Conservation (phyloP, 2,888 invertebrate species). For the Tetrapedia diversipes region DNA sequence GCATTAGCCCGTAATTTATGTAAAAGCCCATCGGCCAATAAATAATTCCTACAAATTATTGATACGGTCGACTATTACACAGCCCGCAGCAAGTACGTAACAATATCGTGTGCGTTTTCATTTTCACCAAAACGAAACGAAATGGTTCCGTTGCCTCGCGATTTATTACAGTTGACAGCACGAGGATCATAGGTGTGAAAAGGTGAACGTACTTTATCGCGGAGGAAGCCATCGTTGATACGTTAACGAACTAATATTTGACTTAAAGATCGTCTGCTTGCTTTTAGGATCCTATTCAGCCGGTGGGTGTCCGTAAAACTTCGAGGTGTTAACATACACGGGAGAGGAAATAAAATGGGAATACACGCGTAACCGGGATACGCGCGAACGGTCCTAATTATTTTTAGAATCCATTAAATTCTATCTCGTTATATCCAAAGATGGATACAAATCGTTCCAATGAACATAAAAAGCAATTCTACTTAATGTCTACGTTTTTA, state of each 20-base stretch:
- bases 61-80: slow-evolving; percentile 10
- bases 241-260: slow-evolving; percentile 58
- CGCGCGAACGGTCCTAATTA: not conserved
- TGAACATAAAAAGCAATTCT: no score
- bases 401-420: not conserved
- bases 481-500: no score
- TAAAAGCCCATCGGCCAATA: no score
- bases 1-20: no score
- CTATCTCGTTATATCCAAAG: no score
- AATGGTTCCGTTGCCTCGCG: not conserved
- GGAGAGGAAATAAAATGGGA: slow-evolving; percentile 28
- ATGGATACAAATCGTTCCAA: not conserved
- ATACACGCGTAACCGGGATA: slow-evolving; percentile 16
- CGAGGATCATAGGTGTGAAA: slow-evolving; percentile 9
- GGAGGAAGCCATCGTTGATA: slow-evolving; percentile 21
- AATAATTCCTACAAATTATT: no score
- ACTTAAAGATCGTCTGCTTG: slow-evolving; percentile 51
- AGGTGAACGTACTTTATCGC: slow-evolving; percentile 66
- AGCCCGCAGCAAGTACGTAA: not conserved
- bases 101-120: slow-evolving; percentile 15
- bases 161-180: slow-evolving; percentile 1
- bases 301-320: slow-evolving; percentile 30
- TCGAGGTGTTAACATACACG: slow-evolving; percentile 38
- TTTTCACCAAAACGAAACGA: slow-evolving; percentile 17
- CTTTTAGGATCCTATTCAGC: slow-evolving; percentile 25